A percentile compares a stretch with the other conserved stretches of the same genome.
These are phyloP conservation scores for Melolontha melolontha DNA, from an alignment of 2,888 invertebrate species.

Conservation along the genomic window DNA sequence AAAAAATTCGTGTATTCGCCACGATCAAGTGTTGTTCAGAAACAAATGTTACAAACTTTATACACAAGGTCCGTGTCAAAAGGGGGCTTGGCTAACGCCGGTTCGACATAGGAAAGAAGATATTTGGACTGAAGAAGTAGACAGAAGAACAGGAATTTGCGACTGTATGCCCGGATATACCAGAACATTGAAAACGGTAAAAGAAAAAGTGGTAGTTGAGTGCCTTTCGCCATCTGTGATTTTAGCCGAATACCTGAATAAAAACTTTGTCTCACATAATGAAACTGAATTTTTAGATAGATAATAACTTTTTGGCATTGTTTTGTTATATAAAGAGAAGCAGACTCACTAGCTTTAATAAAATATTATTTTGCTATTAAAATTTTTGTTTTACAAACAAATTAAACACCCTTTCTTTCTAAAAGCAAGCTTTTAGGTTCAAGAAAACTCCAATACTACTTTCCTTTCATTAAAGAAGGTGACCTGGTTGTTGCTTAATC, in stretches of 20 bases:
- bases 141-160: slow-evolving; percentile 57
- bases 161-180: slow-evolving; percentile 79
- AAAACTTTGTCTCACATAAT: slow-evolving; percentile 48
- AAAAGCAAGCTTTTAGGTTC: too few relatives aligned
- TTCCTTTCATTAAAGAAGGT: too few relatives aligned
- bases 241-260: slow-evolving; percentile 70
- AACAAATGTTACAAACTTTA: slow-evolving; percentile 82
- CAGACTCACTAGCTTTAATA: too few relatives aligned
- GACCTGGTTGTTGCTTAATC: too few relatives aligned
- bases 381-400: too few relatives aligned
- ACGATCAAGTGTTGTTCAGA: slow-evolving; percentile 70
- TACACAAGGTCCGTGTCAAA: slow-evolving; percentile 81
- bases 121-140: slow-evolving; percentile 53
- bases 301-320: too few relatives aligned
- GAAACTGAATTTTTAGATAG: slow-evolving; percentile 27
- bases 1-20: slow-evolving; percentile 64
- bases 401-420: too few relatives aligned
- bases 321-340: too few relatives aligned
- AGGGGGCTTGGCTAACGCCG: slow-evolving; percentile 78
- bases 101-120: slow-evolving; percentile 63
- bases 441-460: too few relatives aligned
- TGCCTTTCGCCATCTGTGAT: slow-evolving; percentile 75
- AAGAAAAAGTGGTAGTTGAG: slow-evolving; percentile 60
- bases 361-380: too few relatives aligned
- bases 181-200: slow-evolving; percentile 60